Evolutionary conservation across 2,888 invertebrate species (phyloP).

Genomic region (Aricia artaxerxes): DNA sequence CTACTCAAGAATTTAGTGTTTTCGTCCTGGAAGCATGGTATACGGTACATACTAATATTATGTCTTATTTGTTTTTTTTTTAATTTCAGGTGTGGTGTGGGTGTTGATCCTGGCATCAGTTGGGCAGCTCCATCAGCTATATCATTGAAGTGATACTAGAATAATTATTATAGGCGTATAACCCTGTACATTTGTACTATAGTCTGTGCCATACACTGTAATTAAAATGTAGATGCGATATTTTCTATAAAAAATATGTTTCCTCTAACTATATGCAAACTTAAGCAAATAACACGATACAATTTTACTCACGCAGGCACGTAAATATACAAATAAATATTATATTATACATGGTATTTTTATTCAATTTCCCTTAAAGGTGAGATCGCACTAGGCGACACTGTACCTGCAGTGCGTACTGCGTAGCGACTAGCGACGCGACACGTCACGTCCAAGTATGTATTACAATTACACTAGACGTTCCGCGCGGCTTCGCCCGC

Average conservation of each 20-base stretch:
- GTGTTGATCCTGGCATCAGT: constrained; percentile 57
- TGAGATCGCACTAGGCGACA: no score
- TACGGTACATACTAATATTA: no score
- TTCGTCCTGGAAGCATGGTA: no score
- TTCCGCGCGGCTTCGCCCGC: no score
- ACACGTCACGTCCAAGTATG: no score
- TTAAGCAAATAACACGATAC: constrained; percentile 74
- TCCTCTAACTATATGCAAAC: constrained; percentile 56
- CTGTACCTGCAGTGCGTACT: no score
- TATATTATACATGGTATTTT: constrained; percentile 49
- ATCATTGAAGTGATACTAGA: constrained; percentile 79
- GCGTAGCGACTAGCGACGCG: no score
- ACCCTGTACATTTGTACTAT: constrained; percentile 78
- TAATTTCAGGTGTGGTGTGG: constrained; percentile 58
- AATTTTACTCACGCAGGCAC: constrained; percentile 72
- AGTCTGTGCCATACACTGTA: constrained; percentile 76
- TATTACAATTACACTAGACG: no score
- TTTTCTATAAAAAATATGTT: constrained; percentile 70
- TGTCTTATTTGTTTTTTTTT: constrained; percentile 16
- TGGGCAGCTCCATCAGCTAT: constrained; percentile 64
- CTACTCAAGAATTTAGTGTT: no score
- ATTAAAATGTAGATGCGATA: constrained; percentile 71
- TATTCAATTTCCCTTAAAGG: constrained; percentile 39
- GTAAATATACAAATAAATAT: constrained; percentile 52
- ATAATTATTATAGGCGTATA: constrained; percentile 60